phyloP scores from a whole-genome alignment of 1,140 invertebrate species.

The Leptestheria dahalacensis region DNA sequence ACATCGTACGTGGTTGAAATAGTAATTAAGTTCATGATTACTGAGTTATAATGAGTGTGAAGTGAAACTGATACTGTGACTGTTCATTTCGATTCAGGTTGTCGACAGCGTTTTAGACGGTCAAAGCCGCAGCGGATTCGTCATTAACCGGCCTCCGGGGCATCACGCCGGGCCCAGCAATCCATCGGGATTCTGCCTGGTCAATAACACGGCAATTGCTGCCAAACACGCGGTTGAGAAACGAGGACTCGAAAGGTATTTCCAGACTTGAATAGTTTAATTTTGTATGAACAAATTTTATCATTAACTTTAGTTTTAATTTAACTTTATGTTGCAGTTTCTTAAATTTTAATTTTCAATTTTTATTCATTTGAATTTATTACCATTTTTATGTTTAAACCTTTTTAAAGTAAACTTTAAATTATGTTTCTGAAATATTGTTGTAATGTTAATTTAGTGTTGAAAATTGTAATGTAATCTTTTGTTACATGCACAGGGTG shows the following conservation, averaged over 20 bases:
- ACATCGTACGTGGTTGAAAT: neutral
- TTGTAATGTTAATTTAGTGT: neutral
- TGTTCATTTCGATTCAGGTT: constrained; percentile 57
- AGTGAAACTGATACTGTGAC: constrained; percentile 25
- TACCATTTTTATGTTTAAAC: no score
- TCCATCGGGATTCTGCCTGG: constrained; percentile 73
- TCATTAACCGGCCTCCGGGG: constrained; percentile 68
- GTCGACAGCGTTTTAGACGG: constrained; percentile 55
- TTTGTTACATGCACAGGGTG: no score
- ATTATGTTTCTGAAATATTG: no score
- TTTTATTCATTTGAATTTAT: no score
- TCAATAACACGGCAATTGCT: constrained; percentile 71
- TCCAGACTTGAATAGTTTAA: neutral
- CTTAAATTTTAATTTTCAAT: no score
- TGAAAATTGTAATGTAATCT: constrained; percentile 21
- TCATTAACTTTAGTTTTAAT: no score
- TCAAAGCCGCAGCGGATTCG: constrained; percentile 49
- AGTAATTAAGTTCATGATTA: neutral
- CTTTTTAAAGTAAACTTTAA: no score
- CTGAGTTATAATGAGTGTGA: neutral
- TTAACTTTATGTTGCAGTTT: no score
- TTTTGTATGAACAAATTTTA: neutral
- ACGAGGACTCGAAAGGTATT: constrained; percentile 32
- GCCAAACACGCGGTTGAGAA: constrained; percentile 52
- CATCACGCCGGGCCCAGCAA: constrained; percentile 50